Conservation (phyloP, 2,113 vertebrate species). For the Pleuronectes platessa region DNA sequence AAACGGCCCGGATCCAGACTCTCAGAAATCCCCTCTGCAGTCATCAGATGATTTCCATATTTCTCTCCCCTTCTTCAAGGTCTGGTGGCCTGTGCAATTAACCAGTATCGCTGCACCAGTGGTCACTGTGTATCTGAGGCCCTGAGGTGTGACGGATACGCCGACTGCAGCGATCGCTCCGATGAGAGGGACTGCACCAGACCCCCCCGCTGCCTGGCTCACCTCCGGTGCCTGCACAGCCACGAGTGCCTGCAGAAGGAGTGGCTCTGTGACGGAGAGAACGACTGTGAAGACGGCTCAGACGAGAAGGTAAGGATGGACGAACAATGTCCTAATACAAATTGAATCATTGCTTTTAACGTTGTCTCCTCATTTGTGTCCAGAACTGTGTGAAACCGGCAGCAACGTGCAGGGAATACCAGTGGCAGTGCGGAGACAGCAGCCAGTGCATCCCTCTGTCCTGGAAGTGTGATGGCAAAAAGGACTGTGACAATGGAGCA, state of each 20-base stretch:
- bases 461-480: conserved; percentile 88
- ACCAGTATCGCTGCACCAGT: conserved; percentile 82
- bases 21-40: too few relatives aligned
- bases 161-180: conserved; percentile 87
- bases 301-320: conserved; percentile 86
- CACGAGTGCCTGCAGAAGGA: conserved; percentile 86
- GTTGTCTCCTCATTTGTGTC: not conserved
- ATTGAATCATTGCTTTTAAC: not conserved
- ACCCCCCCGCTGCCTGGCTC: conserved; percentile 74
- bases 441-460: conserved; percentile 83
- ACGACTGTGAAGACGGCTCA: conserved; percentile 87
- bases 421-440: conserved; percentile 84
- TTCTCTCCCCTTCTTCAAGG: conserved; percentile 55
- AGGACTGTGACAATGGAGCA: conserved; percentile 85
- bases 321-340: too few relatives aligned
- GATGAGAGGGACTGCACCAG: conserved; percentile 86
- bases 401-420: conserved; percentile 74
- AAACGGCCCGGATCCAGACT: too few relatives aligned
- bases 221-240: conserved; percentile 80
- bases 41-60: too few relatives aligned
- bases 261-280: conserved; percentile 89
- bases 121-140: conserved; percentile 87
- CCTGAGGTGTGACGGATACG: conserved; percentile 87
- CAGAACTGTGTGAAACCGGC: conserved; percentile 77
- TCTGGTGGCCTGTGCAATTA: conserved; percentile 63